Conservation (phyloP, 1,140 invertebrate species). For the Drosophila bifasciata region DNA sequence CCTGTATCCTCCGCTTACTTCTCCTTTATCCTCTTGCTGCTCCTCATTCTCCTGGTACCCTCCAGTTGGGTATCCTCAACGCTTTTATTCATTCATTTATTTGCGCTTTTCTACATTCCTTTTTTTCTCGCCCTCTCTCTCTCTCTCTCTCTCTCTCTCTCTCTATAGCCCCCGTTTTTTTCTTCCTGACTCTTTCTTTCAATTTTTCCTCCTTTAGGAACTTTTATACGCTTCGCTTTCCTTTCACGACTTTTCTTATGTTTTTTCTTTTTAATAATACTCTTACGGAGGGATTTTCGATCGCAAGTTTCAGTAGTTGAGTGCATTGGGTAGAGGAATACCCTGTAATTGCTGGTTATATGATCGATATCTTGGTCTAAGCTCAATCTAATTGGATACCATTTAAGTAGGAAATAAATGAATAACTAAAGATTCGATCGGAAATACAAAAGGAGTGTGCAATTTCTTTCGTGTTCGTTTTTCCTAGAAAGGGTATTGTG, state of each 20-base stretch:
- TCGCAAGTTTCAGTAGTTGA: constrained; percentile 12
- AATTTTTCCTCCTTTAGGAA: constrained; percentile 33
- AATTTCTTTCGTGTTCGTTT: constrained; percentile 9
- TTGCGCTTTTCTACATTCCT: constrained; percentile 65
- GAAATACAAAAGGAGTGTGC: constrained; percentile 9
- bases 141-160: constrained; percentile 10
- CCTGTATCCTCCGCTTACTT: background rate
- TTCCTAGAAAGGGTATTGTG: background rate
- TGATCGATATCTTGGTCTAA: no score
- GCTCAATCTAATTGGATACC: background rate
- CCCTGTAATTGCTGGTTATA: background rate
- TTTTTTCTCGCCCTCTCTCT: constrained; percentile 30
- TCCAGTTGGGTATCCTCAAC: constrained; percentile 30
- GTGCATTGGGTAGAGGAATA: background rate
- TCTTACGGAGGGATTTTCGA: constrained; percentile 31
- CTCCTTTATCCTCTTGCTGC: background rate
- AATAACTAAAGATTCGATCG: no score
- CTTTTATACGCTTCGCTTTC: constrained; percentile 17
- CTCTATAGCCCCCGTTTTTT: constrained; percentile 56
- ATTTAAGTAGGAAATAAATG: background rate
- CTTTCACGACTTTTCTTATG: constrained; percentile 32
- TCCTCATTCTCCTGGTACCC: background rate
- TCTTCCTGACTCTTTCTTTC: constrained; percentile 30
- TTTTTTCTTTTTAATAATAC: constrained; percentile 47
- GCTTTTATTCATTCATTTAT: constrained; percentile 83